Evolutionary conservation across 2,888 invertebrate species (phyloP).

Genomic region (Andrena chrysosceles): DNA sequence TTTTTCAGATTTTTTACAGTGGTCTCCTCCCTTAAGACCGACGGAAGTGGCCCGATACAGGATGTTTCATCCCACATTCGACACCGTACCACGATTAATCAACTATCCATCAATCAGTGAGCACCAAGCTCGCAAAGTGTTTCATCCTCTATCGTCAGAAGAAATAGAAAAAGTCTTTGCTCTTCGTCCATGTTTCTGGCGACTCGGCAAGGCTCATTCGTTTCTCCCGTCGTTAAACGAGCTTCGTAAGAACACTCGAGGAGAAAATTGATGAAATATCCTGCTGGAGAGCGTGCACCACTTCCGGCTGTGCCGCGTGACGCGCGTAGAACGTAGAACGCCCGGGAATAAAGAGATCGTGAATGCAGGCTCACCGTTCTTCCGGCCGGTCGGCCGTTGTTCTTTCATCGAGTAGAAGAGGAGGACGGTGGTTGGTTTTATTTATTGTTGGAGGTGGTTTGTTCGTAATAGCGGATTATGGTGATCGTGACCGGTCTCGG

Average conservation of each 20-base stretch:
- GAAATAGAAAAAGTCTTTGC: neutral
- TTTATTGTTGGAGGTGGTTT: constrained; percentile 59
- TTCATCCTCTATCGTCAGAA: too few species aligned
- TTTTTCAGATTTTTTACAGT: too few species aligned
- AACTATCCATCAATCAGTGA: too few species aligned
- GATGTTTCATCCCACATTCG: neutral
- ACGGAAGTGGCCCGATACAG: constrained; percentile 39
- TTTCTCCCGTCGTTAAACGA: neutral
- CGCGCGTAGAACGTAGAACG: neutral
- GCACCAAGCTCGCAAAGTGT: too few species aligned
- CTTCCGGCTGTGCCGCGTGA: constrained; percentile 42
- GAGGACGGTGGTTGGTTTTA: constrained; percentile 63
- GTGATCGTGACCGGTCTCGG: constrained; percentile 73
- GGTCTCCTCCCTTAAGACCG: too few species aligned
- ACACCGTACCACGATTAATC: too few species aligned
- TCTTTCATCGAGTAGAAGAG: constrained; percentile 74
- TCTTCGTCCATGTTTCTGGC: too few species aligned
- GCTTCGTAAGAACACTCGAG: neutral
- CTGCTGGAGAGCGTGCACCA: constrained; percentile 3
- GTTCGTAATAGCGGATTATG: constrained; percentile 66
- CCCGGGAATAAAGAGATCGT: constrained; percentile 45
- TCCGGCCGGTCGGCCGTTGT: constrained; percentile 78
- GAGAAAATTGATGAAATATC: neutral
- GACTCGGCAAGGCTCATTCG: too few species aligned
- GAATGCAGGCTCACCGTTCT: constrained; percentile 81